Evolutionary conservation across 1,140 invertebrate species (phyloP), one percentile per base, ranked within the genome.

Genomic region (Drosophila quadrilineata): DNA sequence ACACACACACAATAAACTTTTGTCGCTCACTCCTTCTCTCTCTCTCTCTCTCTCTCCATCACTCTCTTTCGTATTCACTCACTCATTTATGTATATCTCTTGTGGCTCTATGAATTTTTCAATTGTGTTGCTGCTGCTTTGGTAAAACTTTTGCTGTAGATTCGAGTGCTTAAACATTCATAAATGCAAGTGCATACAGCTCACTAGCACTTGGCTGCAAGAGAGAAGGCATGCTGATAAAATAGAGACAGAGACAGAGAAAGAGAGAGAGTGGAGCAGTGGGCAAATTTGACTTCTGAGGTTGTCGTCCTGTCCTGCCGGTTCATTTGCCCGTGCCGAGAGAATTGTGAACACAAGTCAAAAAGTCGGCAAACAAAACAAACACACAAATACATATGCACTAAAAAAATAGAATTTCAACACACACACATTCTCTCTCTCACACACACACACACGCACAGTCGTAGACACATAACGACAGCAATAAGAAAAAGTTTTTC

Each of bases 151-250:
- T n/a, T 65, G 52, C 58, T 24, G 56, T 38, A 66, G 19, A 46
- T 59, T 50, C 29, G 50, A 84, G 71, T 73, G 59, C 73, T 82
- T 77, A 82, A 82, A 84, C 72, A 82, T 82, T 82, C 77, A 82
- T 82, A 82, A 84, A 84, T 84, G 73, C 76, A 76, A 82, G 69
- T 62, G 76, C 72, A 60, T 59, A 84, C 59, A 66, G 64, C 64
- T 68, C 69, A 59, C 35, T 67, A 46, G 58, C 63, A 68, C 52
- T 62, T 43, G 21, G 14, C 22, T 8, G 14, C 29, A 19, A 12
- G 40, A 8, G 19, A 3, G 10, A 12, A 14, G n/a, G n/a, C n/a
- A n/a, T n/a, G n/a, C n/a, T n/a, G n/a, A n/a, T 14, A 4, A 9
- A 3, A 3, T 6, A 22, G 35, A 6, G 14, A 31, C n/a, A 35